Base-by-base conservation (phyloP, 2,113 vertebrate genomes). In the Solea senegalensis region DNA sequence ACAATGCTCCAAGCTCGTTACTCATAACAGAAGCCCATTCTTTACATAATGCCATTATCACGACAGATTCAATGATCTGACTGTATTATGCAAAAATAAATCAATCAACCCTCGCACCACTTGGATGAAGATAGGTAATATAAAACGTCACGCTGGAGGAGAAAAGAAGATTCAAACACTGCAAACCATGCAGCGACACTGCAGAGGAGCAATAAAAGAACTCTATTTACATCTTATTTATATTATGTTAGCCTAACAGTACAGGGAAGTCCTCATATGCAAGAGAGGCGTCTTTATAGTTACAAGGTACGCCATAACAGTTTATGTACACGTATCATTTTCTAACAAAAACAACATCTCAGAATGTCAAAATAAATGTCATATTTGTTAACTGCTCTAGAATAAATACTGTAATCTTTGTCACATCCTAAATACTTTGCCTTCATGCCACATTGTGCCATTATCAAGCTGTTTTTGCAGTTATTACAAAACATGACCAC, bases 161-260 rank as follows among this genome's bases (percentile, higher is more conserved):
- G n/a, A 11, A 69, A 51, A 72, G 46, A 60, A 71, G 57, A 54
- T 58, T 70, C 27, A 65, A 71, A 77, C 15, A 53, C 41, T 70
- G 60, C 62, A 52, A 67, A 48, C 5, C 65, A 58, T 76, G 77
- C 76, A 74, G 74, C 13, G 66, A 71, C 71, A 55, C 69, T 65
- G 67, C 76, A 69, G 72, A 56, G 52, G 78, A 82, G 54, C 57
- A 67, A 48, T 61, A 78, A 72, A 82, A 56, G 52, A 82, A 84
- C 39, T 70, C 59, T 90, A 87, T 91, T 80, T 90, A 93, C 91
- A 93, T 63, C 51, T 69, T 81, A 83, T 86, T 76, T 79, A 73
- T 83, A 69, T 80, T 83, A 67, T 78, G 61, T 78, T 59, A 71
- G 26, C 59, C 78, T 73, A 81, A 86, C 62, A 81, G 66, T 80